Percentiles rank a stretch among this genome's conserved stretches.
Evolutionary conservation across 2,113 vertebrate genomes (phyloP).

Genomic region (Marcusenius ussheri): DNA sequence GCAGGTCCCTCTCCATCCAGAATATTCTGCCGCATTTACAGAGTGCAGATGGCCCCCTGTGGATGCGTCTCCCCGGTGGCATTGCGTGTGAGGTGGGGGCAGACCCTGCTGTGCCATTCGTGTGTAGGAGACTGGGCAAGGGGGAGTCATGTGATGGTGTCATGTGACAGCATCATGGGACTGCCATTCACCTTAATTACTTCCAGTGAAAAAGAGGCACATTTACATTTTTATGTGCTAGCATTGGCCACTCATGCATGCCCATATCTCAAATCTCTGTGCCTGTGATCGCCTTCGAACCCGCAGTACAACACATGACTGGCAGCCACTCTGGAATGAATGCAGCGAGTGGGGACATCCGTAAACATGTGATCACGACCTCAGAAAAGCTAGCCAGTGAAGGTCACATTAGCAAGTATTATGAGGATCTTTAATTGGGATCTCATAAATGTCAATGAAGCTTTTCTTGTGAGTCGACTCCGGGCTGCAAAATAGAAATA

Average conservation of each 20-base stretch:
- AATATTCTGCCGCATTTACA: neutral
- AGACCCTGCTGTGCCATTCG: neutral
- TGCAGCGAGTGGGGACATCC: neutral
- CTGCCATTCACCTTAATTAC: neutral
- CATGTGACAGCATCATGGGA: neutral
- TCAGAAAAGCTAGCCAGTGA: slow-evolving; percentile 47
- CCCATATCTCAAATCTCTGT: neutral
- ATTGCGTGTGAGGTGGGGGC: neutral
- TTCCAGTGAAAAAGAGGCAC: neutral
- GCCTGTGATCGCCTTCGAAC: neutral
- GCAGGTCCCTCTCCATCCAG: neutral
- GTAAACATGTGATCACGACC: neutral
- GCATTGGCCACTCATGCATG: neutral
- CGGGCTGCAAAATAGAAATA: slow-evolving; percentile 29
- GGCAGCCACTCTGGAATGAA: neutral
- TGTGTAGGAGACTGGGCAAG: neutral
- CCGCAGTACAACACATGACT: neutral
- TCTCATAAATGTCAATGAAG: slow-evolving; percentile 66
- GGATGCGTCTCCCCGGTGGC: neutral
- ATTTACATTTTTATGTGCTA: neutral
- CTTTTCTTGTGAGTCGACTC: slow-evolving; percentile 52
- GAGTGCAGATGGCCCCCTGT: neutral
- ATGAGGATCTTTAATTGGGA: slow-evolving; percentile 66
- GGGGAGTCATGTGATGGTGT: neutral
- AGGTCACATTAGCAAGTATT: slow-evolving; percentile 79